Evolutionary conservation across 2,888 invertebrate species (phyloP).

Genomic region (Sesia apiformis): DNA sequence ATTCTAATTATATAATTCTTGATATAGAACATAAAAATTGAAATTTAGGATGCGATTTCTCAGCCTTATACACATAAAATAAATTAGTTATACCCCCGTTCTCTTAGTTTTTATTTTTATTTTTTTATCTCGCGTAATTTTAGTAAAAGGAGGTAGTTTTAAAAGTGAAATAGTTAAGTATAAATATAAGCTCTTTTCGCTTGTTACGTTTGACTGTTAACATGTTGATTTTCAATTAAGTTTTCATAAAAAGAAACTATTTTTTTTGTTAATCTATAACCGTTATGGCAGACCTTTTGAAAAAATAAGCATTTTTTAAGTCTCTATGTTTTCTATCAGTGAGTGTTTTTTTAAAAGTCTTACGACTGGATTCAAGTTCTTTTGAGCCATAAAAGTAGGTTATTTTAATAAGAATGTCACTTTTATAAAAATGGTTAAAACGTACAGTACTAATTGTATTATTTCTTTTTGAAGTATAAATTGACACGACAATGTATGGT

Average conservation of each 20-base stretch:
- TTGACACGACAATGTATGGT: not conserved
- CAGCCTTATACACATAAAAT: too few species aligned
- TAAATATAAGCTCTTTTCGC: slow-evolving; percentile 16
- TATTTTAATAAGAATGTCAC: not conserved
- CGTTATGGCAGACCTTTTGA: slow-evolving; percentile 12
- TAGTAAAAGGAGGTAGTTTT: slow-evolving; percentile 12
- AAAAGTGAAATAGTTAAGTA: slow-evolving; percentile 13
- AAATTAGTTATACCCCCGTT: too few species aligned
- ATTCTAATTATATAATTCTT: too few species aligned
- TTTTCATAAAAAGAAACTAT: slow-evolving; percentile 19
- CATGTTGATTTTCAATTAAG: not conserved
- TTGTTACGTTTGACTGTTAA: slow-evolving; percentile 16
- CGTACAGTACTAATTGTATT: too few species aligned
- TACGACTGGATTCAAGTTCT: not conserved
- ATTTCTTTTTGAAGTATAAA: too few species aligned
- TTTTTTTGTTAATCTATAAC: slow-evolving; percentile 24
- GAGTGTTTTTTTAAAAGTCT: too few species aligned
- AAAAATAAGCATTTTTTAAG: slow-evolving; percentile 8
- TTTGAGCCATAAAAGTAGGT: slow-evolving; percentile 1
- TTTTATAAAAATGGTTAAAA: too few species aligned
- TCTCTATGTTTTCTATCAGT: too few species aligned
- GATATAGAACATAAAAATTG: too few species aligned
- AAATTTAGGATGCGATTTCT: too few species aligned
- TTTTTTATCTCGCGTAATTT: slow-evolving; percentile 4
- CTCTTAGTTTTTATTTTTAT: too few species aligned